Evolutionary conservation across 2,113 vertebrate genomes (phyloP), one percentile per base, ranked within the genome.

Genomic region (Grallaria varia): DNA sequence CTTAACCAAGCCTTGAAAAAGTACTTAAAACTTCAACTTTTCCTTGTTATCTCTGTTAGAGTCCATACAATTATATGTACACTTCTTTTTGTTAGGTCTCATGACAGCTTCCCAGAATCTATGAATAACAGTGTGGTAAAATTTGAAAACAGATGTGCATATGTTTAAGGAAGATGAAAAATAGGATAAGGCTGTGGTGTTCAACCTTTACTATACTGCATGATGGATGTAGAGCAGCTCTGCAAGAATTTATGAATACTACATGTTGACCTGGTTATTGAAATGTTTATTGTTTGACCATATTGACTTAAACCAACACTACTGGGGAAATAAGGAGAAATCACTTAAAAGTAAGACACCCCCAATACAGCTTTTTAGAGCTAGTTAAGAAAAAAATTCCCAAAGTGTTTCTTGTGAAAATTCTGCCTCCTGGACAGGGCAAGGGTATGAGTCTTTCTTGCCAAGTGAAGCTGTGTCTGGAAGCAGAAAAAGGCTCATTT

Each of bases 181-280:
- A 90, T 84, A 86, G 72, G 56, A 12, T 95, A 59, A 88, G 78
- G 45, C 72, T 30, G 14, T 35, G 13, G 39, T 84, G 35, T 84
- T 89, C 84, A 95, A 89, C 77, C 49, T 87, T 91, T 93, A 55
- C 81, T 82, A n/a, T 77, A 31, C 59, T 74, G 64, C 27, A 74
- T 93, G 92, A 97, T 88, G 82, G 90, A 96, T 93, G 84, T 90
- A 87, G 85, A 95, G 68, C 82, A 68, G 79, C 87, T 94, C 52
- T 74, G 39, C 49, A 86, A 90, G 75, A 90, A 93, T 96, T 95
- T 94, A 96, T 93, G 91, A 95, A 94, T 92, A 94, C 78, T 92
- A 22, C 40, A 60, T 86, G 42, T 82, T 96, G 90, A 96, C 94
- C 85, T 86, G 95, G 90, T 95, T 96, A 94, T 91, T 77, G 75